Evolutionary conservation across 2,113 vertebrate species (phyloP).

Genomic region (Alces alces): DNA sequence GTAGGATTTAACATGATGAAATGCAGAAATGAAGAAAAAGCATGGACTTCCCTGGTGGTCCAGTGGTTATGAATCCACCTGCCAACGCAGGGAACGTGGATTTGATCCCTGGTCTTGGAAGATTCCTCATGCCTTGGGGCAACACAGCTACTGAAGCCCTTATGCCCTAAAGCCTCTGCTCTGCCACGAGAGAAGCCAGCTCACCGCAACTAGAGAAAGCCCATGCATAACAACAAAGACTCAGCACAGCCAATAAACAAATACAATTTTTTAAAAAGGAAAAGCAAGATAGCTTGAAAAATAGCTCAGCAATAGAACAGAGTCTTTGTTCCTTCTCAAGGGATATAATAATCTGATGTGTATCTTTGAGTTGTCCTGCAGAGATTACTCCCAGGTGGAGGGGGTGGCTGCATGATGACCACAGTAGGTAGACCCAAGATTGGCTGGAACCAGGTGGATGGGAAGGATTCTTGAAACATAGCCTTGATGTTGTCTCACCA

Average conservation of each 20-base stretch:
- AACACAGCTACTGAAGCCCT: no score
- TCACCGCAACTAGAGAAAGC: no score
- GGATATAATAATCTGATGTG: background rate
- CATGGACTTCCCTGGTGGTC: background rate
- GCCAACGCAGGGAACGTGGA: no score
- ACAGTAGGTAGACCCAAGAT: background rate
- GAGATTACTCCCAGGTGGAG: background rate
- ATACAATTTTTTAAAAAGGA: no score
- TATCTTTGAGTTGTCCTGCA: background rate
- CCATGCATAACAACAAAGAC: no score
- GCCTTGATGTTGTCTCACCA: background rate
- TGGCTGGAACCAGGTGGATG: background rate
- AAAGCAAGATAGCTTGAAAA: background rate
- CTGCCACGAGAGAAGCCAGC: no score
- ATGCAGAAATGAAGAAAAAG: background rate
- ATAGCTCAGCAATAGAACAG: background rate
- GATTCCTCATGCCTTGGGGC: no score
- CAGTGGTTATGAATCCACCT: no score
- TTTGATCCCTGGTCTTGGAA: no score
- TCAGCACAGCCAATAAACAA: no score
- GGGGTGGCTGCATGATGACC: background rate
- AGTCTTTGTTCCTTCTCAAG: background rate
- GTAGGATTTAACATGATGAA: background rate
- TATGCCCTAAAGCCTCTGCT: no score
- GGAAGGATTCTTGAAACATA: background rate